Evolutionary conservation across 2,888 invertebrate species (phyloP).

Genomic region (Sphaeridia pumilis): DNA sequence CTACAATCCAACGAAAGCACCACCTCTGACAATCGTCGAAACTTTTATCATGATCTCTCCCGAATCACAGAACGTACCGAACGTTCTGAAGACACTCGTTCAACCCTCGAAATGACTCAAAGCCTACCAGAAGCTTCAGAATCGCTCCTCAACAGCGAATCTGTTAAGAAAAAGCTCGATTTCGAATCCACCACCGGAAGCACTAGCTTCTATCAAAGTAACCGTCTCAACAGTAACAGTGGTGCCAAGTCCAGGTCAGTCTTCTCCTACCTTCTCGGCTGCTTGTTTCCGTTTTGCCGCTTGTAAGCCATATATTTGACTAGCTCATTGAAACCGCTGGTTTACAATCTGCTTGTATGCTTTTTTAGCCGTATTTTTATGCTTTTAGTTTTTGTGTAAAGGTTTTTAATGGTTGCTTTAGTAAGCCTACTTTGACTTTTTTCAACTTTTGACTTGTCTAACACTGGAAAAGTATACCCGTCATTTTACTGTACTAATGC

Average conservation of each 20-base stretch:
- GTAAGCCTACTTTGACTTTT: too few species aligned
- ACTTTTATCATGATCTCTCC: constrained; percentile 21
- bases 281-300: constrained; percentile 33
- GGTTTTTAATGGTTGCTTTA: too few species aligned
- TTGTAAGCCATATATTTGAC: too few species aligned
- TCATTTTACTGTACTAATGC: too few species aligned
- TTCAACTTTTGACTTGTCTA: too few species aligned
- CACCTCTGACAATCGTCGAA: constrained; percentile 8
- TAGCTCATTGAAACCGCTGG: too few species aligned
- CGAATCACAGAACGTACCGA: constrained; percentile 35
- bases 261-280: constrained; percentile 27
- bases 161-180: constrained; percentile 1
- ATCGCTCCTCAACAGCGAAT: background rate
- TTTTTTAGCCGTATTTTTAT: too few species aligned
- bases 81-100: constrained; percentile 19
- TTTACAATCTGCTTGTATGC: too few species aligned
- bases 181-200: constrained; percentile 10
- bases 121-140: constrained; percentile 2
- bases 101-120: constrained; percentile 8
- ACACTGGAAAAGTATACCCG: too few species aligned
- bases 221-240: constrained; percentile 15
- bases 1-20: constrained; percentile 8
- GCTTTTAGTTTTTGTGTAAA: too few species aligned
- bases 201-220: constrained; percentile 14
- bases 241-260: constrained; percentile 32